Evolutionary conservation across 2,888 invertebrate species (phyloP).

Genomic region (Tineola bisselliella): DNA sequence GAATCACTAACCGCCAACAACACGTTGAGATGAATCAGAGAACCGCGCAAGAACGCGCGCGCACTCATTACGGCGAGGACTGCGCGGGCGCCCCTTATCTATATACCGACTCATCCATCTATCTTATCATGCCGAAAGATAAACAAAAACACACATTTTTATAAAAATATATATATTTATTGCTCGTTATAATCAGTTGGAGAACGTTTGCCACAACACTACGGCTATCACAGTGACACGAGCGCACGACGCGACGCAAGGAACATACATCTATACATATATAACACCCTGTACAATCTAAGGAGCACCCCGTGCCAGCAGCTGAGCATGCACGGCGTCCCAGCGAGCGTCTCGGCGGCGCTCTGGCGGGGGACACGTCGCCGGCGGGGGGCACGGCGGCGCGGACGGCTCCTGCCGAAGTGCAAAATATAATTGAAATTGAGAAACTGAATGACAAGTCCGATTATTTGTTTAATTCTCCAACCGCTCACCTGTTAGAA

Average conservation of each 20-base stretch:
- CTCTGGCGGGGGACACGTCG: constrained; percentile 6
- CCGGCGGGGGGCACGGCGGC: constrained; percentile 11
- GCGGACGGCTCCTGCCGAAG: constrained; percentile 15
- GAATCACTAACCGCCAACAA: constrained; percentile 37
- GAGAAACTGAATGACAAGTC: too few relatives aligned
- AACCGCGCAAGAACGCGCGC: constrained; percentile 20
- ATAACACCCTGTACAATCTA: constrained; percentile 3
- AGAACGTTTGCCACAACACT: neutral
- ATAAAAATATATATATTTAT: constrained; percentile 10
- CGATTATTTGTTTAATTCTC: too few relatives aligned
- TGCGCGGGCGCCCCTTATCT: neutral
- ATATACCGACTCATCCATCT: neutral
- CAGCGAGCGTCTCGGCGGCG: constrained; percentile 27
- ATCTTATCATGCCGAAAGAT: neutral
- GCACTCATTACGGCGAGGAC: neutral
- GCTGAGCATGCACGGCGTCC: constrained; percentile 51
- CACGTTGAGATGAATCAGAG: constrained; percentile 39
- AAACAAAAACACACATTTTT: neutral
- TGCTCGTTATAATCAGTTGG: neutral
- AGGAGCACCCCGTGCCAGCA: constrained; percentile 28
- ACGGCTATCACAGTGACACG: neutral
- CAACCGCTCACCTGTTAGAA: constrained; percentile 52
- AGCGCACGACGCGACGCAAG: too few relatives aligned
- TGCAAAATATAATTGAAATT: too few relatives aligned
- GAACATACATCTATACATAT: neutral